These are phyloP conservation scores for Forbesichthys papilliferus DNA, from an alignment of 2,113 vertebrate species.

Conservation along the genomic window DNA sequence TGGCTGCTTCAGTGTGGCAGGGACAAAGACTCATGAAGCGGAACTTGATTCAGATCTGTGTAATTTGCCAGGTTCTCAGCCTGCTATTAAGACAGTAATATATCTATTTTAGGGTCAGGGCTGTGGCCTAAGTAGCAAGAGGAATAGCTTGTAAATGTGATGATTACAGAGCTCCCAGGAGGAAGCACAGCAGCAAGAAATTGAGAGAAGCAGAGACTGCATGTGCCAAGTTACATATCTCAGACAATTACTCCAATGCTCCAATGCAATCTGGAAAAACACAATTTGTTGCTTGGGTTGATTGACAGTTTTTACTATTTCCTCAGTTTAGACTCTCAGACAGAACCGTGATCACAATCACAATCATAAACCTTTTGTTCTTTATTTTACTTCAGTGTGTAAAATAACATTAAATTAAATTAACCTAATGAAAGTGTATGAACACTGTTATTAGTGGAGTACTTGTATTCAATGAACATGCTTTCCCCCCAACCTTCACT, in stretches of 20 bases:
- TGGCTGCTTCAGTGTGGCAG: not conserved
- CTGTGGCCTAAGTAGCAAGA: slow-evolving; percentile 17
- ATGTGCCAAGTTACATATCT: slow-evolving; percentile 30
- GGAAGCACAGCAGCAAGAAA: not conserved
- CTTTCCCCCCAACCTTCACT: not conserved
- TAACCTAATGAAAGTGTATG: slow-evolving; percentile 3
- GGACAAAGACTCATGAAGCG: slow-evolving; percentile 7
- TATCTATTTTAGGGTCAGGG: slow-evolving; percentile 46
- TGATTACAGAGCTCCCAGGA: not conserved
- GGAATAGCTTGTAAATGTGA: slow-evolving; percentile 26
- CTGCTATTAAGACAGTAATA: slow-evolving; percentile 40
- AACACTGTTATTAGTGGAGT: not conserved
- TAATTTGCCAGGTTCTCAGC: slow-evolving; percentile 32
- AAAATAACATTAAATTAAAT: slow-evolving; percentile 8
- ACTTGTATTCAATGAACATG: not conserved
- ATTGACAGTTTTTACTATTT: slow-evolving; percentile 25
- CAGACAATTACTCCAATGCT: slow-evolving; percentile 24
- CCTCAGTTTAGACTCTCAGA: slow-evolving; percentile 21
- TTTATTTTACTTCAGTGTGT: not conserved
- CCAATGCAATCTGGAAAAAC: slow-evolving; percentile 28
- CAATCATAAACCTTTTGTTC: not conserved
- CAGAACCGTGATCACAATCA: slow-evolving; percentile 2
- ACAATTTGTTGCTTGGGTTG: slow-evolving; percentile 20
- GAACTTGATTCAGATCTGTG: slow-evolving; percentile 25
- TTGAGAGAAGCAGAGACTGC: not conserved